Evolutionary conservation across 1,140 invertebrate species (phyloP), one percentile per base, ranked within the genome.

Genomic region (Doryteuthis pealeii): DNA sequence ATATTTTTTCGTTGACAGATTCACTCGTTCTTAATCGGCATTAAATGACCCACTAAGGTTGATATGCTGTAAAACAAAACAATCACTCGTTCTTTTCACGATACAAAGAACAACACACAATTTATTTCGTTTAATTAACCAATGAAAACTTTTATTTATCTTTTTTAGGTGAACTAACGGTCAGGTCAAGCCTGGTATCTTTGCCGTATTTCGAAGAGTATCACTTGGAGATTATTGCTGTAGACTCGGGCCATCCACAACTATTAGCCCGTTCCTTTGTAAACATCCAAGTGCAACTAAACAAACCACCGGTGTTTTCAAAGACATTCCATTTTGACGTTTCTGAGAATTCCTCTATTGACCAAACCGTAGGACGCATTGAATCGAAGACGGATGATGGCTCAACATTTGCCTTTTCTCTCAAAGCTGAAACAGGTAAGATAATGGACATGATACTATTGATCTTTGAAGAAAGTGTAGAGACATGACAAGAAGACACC

Each of bases 181-280:
- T 40, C 35, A 10, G 35, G 10, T 5, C 4, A 40, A 40, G 10
- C 10, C 10, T 40, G 35, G 3, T 10, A 40, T 40, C 35, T 10
- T 40, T 40, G 35, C 35, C 35, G 35, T 40, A 40, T 40, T 40
- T 40, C 10, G 35, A 40, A 40, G 22, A 72, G 12, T 76, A 76
- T 54, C 6, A 1, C 26, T 70, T 76, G 8, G 66, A 65, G 33
- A 32, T 76, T 15, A 2, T 40, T 22, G 74, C 70, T n/a, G 33
- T 67, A 1, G 74, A 76, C 40, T 67, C 62, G 6, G 74, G 74
- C 2, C n/a, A 72, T 15, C 74, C 74, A 12, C 62, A 40, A 28
- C 58, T 76, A 4, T 65, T 54, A 3, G 35, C 22, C 31, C 30
- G 43, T 6, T 33, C 31, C 4, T 32, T 31, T 33, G 43, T 72